Evolutionary conservation across 2,888 invertebrate species (phyloP).

Genomic region (Zhuqinia jingwanae): DNA sequence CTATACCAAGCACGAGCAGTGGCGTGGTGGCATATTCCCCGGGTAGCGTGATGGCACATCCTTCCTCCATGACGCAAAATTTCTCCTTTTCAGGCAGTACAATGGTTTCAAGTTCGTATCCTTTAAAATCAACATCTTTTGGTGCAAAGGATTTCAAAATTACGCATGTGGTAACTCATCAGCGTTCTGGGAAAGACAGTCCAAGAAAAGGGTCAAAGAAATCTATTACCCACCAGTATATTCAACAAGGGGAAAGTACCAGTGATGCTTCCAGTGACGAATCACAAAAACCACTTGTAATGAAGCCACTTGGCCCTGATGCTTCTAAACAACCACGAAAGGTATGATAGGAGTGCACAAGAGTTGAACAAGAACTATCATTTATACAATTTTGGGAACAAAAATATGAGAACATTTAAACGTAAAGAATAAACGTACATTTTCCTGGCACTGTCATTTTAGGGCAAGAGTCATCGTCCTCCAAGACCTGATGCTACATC

Average conservation of each 20-base stretch:
- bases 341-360: constrained; percentile 47
- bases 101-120: constrained; percentile 50
- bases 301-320: constrained; percentile 66
- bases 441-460: constrained; percentile 12
- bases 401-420: too few relatives aligned
- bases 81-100: constrained; percentile 65
- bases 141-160: constrained; percentile 72
- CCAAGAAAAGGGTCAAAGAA: constrained; percentile 65
- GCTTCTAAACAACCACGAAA: constrained; percentile 71
- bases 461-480: constrained; percentile 63
- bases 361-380: background rate
- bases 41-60: constrained; percentile 35
- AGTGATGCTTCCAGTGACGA: constrained; percentile 79
- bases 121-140: constrained; percentile 71
- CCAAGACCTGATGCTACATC: constrained; percentile 64
- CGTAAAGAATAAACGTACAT: too few relatives aligned
- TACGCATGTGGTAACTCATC: constrained; percentile 1
- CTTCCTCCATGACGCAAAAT: constrained; percentile 62
- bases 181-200: constrained; percentile 65
- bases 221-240: constrained; percentile 23
- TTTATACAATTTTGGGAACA: background rate
- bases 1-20: constrained; percentile 64
- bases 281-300: constrained; percentile 77
- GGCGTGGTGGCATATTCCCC: constrained; percentile 18
- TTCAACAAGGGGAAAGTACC: constrained; percentile 67